phyloP scores from a whole-genome alignment of 2,888 invertebrate species.

The Halictus ligatus region DNA sequence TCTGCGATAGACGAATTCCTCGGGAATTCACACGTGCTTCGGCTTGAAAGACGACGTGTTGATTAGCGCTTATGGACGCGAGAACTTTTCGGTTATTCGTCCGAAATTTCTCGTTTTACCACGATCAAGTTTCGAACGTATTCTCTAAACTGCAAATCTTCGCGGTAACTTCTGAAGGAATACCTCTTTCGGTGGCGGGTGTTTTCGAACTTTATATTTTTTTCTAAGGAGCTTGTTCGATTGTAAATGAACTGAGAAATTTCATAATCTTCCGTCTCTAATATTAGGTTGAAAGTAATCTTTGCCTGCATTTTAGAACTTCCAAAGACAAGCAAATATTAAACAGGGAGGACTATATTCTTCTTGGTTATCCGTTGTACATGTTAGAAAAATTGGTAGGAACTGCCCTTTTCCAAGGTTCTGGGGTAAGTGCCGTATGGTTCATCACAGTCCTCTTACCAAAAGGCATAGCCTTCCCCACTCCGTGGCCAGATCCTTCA shows the following conservation, averaged over 20 bases:
- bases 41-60: neutral
- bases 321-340: neutral
- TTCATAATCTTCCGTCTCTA: neutral
- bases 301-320: neutral
- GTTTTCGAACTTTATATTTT: neutral
- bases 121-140: neutral
- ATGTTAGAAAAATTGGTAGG: no score
- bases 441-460: no score
- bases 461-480: no score
- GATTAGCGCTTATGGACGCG: neutral
- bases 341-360: neutral
- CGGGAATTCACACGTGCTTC: neutral
- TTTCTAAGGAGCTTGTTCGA: neutral
- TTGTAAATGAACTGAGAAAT: neutral
- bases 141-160: neutral
- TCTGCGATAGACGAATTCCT: neutral
- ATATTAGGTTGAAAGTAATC: neutral
- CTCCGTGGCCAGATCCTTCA: no score
- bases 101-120: neutral
- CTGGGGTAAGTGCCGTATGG: no score
- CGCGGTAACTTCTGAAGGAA: neutral
- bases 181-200: neutral
- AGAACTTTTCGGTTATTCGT: neutral
- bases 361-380: neutral
- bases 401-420: no score